Conservation (phyloP, 1,140 invertebrate species). For the Nasonia giraulti region DNA sequence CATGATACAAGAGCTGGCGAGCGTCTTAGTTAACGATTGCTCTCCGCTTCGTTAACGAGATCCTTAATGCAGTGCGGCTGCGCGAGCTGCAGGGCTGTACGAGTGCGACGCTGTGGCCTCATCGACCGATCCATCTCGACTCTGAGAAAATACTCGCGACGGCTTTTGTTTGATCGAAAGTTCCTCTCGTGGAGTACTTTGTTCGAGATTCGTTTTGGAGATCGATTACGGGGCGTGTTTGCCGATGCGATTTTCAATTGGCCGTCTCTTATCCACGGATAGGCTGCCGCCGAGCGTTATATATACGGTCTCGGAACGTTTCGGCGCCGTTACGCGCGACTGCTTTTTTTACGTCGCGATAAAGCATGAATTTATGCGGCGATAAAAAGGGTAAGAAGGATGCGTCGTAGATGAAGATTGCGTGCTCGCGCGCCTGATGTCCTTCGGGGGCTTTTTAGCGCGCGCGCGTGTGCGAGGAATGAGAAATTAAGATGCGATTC, state of each 20-base stretch:
- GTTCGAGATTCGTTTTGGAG: too few species aligned
- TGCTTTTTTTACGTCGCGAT: slow-evolving; percentile 7
- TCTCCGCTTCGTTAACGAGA: slow-evolving; percentile 32
- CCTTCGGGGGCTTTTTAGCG: slow-evolving; percentile 9
- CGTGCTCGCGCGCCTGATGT: not conserved
- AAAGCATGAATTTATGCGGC: slow-evolving; percentile 34
- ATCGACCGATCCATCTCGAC: not conserved
- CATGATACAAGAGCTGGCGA: not conserved
- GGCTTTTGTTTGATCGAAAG: not conserved
- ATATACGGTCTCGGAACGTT: too few species aligned
- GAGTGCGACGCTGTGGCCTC: not conserved
- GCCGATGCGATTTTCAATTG: too few species aligned
- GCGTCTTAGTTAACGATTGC: slow-evolving; percentile 17
- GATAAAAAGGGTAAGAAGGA: slow-evolving; percentile 23
- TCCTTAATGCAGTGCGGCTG: not conserved
- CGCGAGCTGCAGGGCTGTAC: not conserved
- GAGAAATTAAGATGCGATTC: slow-evolving; percentile 26
- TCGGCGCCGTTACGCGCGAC: not conserved
- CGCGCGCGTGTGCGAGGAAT: not conserved
- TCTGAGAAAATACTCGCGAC: not conserved
- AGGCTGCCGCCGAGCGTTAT: not conserved
- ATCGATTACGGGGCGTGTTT: too few species aligned
- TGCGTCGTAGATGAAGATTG: slow-evolving; percentile 10
- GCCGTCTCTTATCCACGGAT: too few species aligned
- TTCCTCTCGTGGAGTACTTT: too few species aligned